Evolutionary conservation across 2,888 invertebrate species (phyloP), one percentile per base, ranked within the genome.

Genomic region (Mesorhabditis belari): DNA sequence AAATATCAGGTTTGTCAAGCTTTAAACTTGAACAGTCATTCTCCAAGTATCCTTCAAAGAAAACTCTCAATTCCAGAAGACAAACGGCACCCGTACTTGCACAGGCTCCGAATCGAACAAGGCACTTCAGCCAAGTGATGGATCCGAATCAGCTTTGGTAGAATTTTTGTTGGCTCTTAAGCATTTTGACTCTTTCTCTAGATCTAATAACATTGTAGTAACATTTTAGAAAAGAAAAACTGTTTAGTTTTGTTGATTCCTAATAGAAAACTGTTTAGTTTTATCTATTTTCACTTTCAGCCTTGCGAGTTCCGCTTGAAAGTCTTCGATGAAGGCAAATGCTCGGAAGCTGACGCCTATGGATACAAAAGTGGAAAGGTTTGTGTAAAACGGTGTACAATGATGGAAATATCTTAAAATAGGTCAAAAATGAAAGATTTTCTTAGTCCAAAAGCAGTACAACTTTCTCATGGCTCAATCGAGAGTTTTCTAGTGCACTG

Each of bases 311-410:
- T 80, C 64, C 65, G 64, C 29, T 64, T 77, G 29, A 64, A 61
- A 23, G 24, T 63, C 35, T 75, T 77, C 59, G 61, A 72, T 21
- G 62, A 66, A 54, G 63, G 60, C 28, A 70, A 68, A 25, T 78
- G 80, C 63, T 59, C 64, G 51, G 60, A 67, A 24, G 62, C 66
- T 21, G 66, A 66, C 24, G 68, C 89, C 77, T 98, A 89, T 84
- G 93, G 92, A 81, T 96, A 89, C 83, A 87, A 88, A 71, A 86
- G 87, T 73, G 90, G 89, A 63, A 56, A 56, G 29, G 69, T 69
- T 49, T 55, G 26, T 29, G 23, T 9, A 24, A 26, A 17, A 35
- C 9, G 17, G 6, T 35, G 35, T n/a, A 35, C 9, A 35, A 35
- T 35, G 9, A 6, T 35, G 17, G 35, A 35, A 12, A 17, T 17